phyloP scores from a whole-genome alignment of 2,797 vertebrate genomes.

The Sparidentex hasta region DNA sequence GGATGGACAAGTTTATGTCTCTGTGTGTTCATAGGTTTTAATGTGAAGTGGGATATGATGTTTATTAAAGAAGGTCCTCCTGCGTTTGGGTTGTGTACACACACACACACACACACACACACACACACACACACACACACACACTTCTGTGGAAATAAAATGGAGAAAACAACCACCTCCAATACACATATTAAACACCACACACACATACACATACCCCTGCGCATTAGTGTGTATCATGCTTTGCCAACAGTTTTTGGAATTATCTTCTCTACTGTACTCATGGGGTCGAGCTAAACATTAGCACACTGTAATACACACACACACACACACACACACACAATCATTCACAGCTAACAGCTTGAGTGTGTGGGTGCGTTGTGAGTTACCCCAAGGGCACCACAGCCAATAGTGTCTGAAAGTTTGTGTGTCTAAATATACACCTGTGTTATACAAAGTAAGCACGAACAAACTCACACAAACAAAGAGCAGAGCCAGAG shows the following conservation, averaged over 20 bases:
- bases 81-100: background rate
- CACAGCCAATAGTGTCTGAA: constrained; percentile 15
- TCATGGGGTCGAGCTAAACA: constrained; percentile 31
- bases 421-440: constrained; percentile 26
- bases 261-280: constrained; percentile 45
- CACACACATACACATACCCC: constrained; percentile 10
- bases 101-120: constrained; percentile 8
- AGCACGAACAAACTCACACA: constrained; percentile 8
- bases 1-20: too few species aligned
- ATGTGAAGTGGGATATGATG: too few species aligned
- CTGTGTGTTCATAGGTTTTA: too few species aligned
- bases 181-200: constrained; percentile 9
- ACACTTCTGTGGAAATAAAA: constrained; percentile 35
- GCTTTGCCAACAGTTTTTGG: constrained; percentile 43
- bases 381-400: constrained; percentile 21
- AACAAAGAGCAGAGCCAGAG: background rate
- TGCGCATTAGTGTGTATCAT: constrained; percentile 20
- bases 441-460: constrained; percentile 23
- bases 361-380: constrained; percentile 27
- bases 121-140: constrained; percentile 16
- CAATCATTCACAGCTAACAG: constrained; percentile 3
- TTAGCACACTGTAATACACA: constrained; percentile 6
- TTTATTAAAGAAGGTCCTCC: too few species aligned
- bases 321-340: constrained; percentile 8
- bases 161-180: constrained; percentile 15